These are phyloP conservation scores for Aphidius gifuensis DNA, from an alignment of 1,140 invertebrate species.

Conservation along the genomic window DNA sequence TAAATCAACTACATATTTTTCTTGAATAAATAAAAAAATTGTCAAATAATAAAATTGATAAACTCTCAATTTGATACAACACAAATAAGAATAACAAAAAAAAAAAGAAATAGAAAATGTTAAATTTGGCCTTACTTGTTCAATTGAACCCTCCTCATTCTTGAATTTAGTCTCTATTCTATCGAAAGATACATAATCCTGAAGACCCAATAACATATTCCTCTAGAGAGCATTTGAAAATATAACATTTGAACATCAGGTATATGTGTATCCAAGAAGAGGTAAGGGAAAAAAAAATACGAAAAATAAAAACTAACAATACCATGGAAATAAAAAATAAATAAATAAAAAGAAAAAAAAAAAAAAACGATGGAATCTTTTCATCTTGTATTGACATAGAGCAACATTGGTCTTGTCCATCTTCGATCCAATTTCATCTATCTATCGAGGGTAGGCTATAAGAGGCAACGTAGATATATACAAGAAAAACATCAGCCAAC, in stretches of 20 bases:
- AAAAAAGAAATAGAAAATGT: too few relatives aligned
- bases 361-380: conserved; percentile 15
- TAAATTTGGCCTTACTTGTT: neutral
- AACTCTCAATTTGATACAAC: too few relatives aligned
- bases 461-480: conserved; percentile 1
- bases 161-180: conserved; percentile 18
- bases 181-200: conserved; percentile 46
- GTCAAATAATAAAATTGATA: too few relatives aligned
- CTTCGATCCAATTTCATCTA: conserved; percentile 44
- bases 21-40: too few relatives aligned
- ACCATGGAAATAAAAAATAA: conserved; percentile 5
- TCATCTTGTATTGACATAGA: conserved; percentile 13
- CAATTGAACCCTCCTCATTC: conserved; percentile 9
- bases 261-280: too few relatives aligned
- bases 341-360: conserved; percentile 8
- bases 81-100: too few relatives aligned
- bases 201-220: conserved; percentile 49
- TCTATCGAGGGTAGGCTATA: conserved; percentile 29
- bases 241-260: conserved; percentile 30
- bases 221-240: conserved; percentile 42
- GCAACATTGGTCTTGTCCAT: conserved; percentile 1
- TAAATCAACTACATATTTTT: too few relatives aligned
- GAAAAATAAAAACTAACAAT: conserved; percentile 3
- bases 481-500: neutral
- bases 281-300: too few relatives aligned